phyloP scores from a whole-genome alignment of 2,797 vertebrate species.

The Danio choprae region DNA sequence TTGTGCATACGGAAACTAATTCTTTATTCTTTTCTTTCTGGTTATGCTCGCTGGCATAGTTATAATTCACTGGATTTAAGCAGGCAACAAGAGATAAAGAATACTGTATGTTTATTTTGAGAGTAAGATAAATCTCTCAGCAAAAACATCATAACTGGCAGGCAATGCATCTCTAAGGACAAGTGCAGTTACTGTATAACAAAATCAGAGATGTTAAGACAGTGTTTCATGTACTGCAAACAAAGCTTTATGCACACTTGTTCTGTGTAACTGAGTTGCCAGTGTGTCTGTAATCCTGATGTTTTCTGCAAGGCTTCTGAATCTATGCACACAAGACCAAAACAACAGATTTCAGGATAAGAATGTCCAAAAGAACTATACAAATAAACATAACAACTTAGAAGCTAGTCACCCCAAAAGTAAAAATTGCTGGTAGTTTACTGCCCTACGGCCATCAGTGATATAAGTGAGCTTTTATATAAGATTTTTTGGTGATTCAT shows the following conservation, averaged over 20 bases:
- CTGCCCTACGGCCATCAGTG: no score
- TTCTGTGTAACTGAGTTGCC: not conserved
- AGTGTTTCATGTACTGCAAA: not conserved
- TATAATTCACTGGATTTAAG: slow-evolving; percentile 30
- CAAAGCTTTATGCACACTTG: not conserved
- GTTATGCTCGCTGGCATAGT: not conserved
- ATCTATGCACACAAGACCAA: not conserved
- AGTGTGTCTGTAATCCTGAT: not conserved
- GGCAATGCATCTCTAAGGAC: not conserved
- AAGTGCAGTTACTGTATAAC: slow-evolving; percentile 31
- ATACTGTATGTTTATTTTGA: slow-evolving; percentile 4
- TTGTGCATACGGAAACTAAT: not conserved
- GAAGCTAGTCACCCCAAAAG: not conserved
- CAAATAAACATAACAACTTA: not conserved
- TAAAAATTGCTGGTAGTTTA: no score
- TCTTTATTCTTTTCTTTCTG: not conserved
- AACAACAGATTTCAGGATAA: slow-evolving; percentile 13
- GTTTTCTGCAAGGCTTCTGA: no score
- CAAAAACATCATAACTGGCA: slow-evolving; percentile 28
- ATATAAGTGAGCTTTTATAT: no score
- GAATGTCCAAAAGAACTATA: not conserved
- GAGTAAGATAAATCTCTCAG: not conserved
- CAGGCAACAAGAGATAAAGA: slow-evolving; percentile 5
- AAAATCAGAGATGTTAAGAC: slow-evolving; percentile 16
- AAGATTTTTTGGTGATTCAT: no score